Evolutionary conservation across 2,888 invertebrate genomes (phyloP).

Genomic region (Anorthoa munda): DNA sequence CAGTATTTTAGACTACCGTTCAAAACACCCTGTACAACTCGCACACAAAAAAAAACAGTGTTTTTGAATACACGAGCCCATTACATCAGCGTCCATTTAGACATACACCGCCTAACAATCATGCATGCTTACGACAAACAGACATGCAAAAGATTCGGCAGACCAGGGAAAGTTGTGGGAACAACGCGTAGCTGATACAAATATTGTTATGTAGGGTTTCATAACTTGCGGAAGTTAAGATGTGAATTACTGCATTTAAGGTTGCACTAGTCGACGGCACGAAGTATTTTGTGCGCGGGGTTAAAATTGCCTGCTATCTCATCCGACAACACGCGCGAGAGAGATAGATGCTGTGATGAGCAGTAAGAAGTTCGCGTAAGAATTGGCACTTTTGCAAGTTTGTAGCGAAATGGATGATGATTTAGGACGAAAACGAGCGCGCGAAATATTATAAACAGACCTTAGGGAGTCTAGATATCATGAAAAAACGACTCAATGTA

Average conservation of each 20-base stretch:
- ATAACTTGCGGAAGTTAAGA: conserved; percentile 42
- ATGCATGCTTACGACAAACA: conserved; percentile 37
- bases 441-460: no score
- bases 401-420: no score
- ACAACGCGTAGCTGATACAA: conserved; percentile 22
- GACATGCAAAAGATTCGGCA: conserved; percentile 54
- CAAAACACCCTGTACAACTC: conserved; percentile 25
- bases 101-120: conserved; percentile 31
- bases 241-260: conserved; percentile 1
- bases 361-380: no score
- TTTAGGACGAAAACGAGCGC: no score
- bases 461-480: no score
- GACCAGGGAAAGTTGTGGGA: conserved; percentile 51
- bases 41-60: conserved; percentile 14
- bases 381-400: no score
- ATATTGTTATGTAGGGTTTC: conserved; percentile 44
- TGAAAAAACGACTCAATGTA: no score
- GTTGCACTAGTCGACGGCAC: no score
- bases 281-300: no score
- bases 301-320: no score
- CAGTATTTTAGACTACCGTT: not conserved
- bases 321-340: no score
- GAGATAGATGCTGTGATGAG: no score
- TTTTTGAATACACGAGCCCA: conserved; percentile 23
- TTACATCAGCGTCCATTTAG: conserved; percentile 51